Evolutionary conservation across 1,140 invertebrate genomes (phyloP).

Genomic region (Apocrypta bakeri): DNA sequence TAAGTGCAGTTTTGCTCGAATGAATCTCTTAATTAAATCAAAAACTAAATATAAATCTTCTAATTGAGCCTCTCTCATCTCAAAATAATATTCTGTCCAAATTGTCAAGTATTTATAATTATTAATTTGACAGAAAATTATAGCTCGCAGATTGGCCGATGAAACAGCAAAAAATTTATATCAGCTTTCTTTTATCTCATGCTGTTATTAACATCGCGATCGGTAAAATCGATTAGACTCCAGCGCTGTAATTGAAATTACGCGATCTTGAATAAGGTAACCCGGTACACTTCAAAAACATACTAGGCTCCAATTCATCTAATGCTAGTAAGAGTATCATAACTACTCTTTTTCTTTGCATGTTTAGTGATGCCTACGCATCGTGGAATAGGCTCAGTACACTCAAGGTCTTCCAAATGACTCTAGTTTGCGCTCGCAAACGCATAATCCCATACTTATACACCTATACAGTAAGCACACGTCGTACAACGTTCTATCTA

Average conservation of each 20-base stretch:
- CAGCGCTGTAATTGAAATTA: not conserved
- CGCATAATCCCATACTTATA: too few relatives aligned
- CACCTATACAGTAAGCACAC: not conserved
- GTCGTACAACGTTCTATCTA: constrained; percentile 1
- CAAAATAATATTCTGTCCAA: not conserved
- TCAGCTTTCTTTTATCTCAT: not conserved
- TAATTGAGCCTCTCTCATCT: not conserved
- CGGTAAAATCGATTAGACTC: not conserved
- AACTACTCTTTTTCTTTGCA: too few relatives aligned
- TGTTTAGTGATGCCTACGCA: too few relatives aligned
- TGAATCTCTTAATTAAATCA: not conserved
- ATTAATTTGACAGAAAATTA: not conserved
- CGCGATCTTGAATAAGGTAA: not conserved
- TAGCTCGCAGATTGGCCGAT: not conserved
- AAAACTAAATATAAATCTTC: not conserved
- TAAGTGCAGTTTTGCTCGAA: too few relatives aligned
- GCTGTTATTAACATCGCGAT: not conserved
- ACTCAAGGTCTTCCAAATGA: too few relatives aligned
- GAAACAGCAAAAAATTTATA: not conserved
- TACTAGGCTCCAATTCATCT: too few relatives aligned
- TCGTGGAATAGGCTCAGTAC: too few relatives aligned
- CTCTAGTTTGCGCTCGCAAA: too few relatives aligned
- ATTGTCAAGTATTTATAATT: not conserved
- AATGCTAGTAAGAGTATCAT: too few relatives aligned
- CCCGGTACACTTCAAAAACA: not conserved